These are phyloP conservation scores for Circaetus gallicus DNA, from an alignment of 2,113 vertebrate species.

Conservation along the genomic window DNA sequence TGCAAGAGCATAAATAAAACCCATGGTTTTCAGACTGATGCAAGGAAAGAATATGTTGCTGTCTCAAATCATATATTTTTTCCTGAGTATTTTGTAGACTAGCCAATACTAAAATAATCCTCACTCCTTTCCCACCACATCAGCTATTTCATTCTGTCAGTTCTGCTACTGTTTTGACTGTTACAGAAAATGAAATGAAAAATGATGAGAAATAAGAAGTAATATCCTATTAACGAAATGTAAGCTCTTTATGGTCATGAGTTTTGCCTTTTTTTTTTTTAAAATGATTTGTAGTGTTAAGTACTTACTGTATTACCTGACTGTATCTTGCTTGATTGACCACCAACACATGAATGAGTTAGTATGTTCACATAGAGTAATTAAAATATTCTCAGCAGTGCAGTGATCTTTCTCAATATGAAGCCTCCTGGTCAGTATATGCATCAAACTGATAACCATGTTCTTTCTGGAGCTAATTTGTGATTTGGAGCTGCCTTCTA, in stretches of 20 bases:
- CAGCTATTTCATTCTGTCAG: not conserved
- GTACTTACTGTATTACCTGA: not conserved
- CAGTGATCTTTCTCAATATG: not conserved
- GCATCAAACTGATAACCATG: not conserved
- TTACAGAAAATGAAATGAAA: not conserved
- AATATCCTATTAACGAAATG: not conserved
- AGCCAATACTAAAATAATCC: not conserved
- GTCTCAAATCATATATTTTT: not conserved
- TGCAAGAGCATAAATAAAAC: not conserved
- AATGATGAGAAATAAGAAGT: not conserved
- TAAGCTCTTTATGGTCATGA: not conserved
- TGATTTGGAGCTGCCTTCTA: not conserved
- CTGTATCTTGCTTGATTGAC: not conserved
- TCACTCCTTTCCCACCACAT: not conserved
- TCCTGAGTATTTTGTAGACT: not conserved
- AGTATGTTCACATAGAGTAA: not conserved
- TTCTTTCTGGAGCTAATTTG: not conserved
- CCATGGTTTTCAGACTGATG: not conserved
- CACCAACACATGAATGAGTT: not conserved
- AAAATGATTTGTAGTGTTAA: not conserved
- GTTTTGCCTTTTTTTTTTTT: not conserved
- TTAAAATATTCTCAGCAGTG: not conserved
- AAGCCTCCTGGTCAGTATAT: not conserved
- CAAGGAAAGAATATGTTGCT: not conserved
- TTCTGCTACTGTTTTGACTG: not conserved